Base-by-base conservation (phyloP, 2,113 vertebrate genomes). In the Cheilinus undulatus region DNA sequence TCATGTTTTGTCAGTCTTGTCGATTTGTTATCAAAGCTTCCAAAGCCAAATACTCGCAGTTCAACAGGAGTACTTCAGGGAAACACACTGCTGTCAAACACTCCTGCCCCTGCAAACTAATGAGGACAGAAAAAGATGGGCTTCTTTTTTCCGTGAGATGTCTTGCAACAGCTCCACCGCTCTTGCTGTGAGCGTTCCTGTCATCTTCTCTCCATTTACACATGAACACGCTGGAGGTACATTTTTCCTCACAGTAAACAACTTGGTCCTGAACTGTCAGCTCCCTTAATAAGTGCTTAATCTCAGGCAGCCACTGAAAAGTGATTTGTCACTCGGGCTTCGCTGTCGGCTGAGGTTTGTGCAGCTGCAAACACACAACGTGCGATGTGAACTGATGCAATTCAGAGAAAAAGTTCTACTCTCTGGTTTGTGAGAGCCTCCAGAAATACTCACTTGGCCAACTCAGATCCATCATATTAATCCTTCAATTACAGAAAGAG, bases 161-260 rank as follows among this genome's bases (percentile, higher is more conserved):
- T 60, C 42, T 22, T 52, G 22, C 34, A 24, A 65, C 57, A 57
- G 32, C 49, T 72, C 45, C 1, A 17, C 3, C 0, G 12, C 19
- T 13, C 11, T 71, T 7, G 34, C 76, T 62, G 57, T 12, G 53
- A 80, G 9, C 17, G 51, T 58, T 74, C 58, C 24, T 58, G 69
- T 78, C 69, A 71, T 38, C 62, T 54, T 32, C 64, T 52, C 52
- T 69, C 24, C 45, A 34, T 56, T 70, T 62, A 45, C 56, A 76
- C 59, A 61, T 20, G 12, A 62, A 75, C 54, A 51, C 0, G 38
- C 84, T 86, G 1, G 53, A 79, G 76, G 76, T 79, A 22, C 74
- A 76, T 65, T 80, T 51, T 24, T 40, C 43, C 57, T 65, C 61
- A 22, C 43, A 24, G 80, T 59, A 73, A 87, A 83, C 76, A 79